phyloP scores from a whole-genome alignment of 2,113 vertebrate genomes.

The Bufo gargarizans region DNA sequence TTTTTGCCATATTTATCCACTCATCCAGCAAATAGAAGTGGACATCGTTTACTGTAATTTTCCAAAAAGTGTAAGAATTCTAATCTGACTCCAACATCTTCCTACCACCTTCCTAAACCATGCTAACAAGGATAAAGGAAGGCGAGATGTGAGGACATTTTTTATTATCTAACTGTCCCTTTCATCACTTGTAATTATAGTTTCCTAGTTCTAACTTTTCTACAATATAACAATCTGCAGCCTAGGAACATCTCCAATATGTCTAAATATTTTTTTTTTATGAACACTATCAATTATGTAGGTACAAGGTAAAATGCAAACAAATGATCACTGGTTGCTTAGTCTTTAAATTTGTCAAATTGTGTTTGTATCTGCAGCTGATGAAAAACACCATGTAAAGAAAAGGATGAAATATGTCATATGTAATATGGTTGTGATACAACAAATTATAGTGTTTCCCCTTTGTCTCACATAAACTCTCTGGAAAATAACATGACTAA shows the following conservation, averaged over 20 bases:
- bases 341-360: not conserved
- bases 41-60: no score
- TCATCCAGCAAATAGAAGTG: no score
- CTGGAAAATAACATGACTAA: conserved; percentile 5
- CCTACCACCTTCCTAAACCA: no score
- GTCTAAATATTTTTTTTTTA: not conserved
- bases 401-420: not conserved
- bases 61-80: no score
- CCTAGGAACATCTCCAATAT: no score
- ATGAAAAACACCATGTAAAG: not conserved
- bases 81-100: no score
- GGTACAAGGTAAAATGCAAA: not conserved
- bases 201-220: not conserved
- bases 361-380: not conserved
- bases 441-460: not conserved
- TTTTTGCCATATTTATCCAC: no score
- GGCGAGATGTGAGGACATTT: no score
- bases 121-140: no score
- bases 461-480: not conserved
- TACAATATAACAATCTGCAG: no score
- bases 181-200: not conserved
- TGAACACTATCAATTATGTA: not conserved
- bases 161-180: no score
- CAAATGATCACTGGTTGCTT: not conserved
- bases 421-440: not conserved